Evolutionary conservation across 2,888 invertebrate species (phyloP).

Genomic region (Euplexia lucipara): DNA sequence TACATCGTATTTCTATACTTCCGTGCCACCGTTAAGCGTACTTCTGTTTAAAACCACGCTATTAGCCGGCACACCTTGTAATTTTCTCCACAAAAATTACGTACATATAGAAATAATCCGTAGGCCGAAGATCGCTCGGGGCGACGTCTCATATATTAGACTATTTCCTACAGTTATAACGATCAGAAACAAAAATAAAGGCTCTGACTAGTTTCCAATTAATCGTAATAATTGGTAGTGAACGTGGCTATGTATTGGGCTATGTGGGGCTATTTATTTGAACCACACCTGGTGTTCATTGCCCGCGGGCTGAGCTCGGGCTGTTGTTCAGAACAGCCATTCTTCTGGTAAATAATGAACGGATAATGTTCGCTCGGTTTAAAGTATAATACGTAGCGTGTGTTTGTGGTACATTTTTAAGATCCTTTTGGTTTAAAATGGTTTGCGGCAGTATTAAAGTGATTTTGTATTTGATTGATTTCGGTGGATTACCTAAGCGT

Average conservation of each 20-base stretch:
- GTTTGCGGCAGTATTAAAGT: constrained; percentile 5
- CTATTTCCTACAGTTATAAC: constrained; percentile 70
- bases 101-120: constrained; percentile 66
- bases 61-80: constrained; percentile 70
- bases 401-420: constrained; percentile 37
- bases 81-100: constrained; percentile 72
- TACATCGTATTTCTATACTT: constrained; percentile 55
- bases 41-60: constrained; percentile 74
- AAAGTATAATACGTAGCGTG: constrained; percentile 51
- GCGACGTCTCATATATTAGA: constrained; percentile 72
- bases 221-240: constrained; percentile 82
- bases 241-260: constrained; percentile 70
- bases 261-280: constrained; percentile 79
- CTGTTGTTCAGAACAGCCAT: constrained; percentile 59
- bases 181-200: constrained; percentile 76
- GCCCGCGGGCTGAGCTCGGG: constrained; percentile 61
- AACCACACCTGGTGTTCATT: constrained; percentile 78
- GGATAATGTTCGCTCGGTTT: constrained; percentile 58
- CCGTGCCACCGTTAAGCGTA: constrained; percentile 70
- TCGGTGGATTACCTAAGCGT: neutral
- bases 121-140: constrained; percentile 61
- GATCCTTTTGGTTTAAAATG: constrained; percentile 34
- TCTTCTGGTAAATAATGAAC: constrained; percentile 64
- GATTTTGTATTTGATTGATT: constrained; percentile 25
- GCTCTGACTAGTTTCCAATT: constrained; percentile 78